Evolutionary conservation across 2,797 vertebrate species (phyloP), one percentile per base, ranked within the genome.

Genomic region (Zenarchopterus dispar): DNA sequence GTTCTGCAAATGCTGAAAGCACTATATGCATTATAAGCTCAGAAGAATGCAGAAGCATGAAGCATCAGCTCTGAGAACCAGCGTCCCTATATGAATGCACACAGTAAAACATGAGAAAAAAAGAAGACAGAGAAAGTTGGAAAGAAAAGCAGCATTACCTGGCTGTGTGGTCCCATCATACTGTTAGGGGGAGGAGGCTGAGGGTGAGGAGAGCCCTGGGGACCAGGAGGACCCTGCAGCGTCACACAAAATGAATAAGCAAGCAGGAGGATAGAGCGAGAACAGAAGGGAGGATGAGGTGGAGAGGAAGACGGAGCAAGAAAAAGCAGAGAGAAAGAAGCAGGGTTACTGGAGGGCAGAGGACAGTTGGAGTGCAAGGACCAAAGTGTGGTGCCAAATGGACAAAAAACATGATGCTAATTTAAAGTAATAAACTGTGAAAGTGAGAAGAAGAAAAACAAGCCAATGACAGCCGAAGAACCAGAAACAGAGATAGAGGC

Each of bases 141-240:
- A 85, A 81, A 81, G 81, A 88, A 81, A 87, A 75, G 80, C 65
- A 79, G 80, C 28, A 83, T 96, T 98, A 98, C 97, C 97, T 99
- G 97, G 95, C 96, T 96, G 93, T 99, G 97, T 89, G 97, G 96
- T 95, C 97, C 97, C 97, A 99, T 99, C 97, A 99, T 98, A 95
- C 95, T 97, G 96, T 97, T 99, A 95, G 97, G 96, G 93, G 96
- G 96, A 94, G 97, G 96, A 94, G 97, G 95, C 95, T 98, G 97
- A 95, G 97, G 95, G 93, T 99, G 97, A 94, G 97, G 97, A 92
- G 97, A 99, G 92, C 96, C 96, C 95, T 99, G 97, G 92, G 97
- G 97, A 94, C 97, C 97, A 87, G 97, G 96, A 88, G 97, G 97
- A 94, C 96, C 97, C 97, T 98, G 94, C 92, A 91, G 86, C 88